Base-by-base conservation (phyloP, 1,140 invertebrate species). In the Papilio machaon region DNA sequence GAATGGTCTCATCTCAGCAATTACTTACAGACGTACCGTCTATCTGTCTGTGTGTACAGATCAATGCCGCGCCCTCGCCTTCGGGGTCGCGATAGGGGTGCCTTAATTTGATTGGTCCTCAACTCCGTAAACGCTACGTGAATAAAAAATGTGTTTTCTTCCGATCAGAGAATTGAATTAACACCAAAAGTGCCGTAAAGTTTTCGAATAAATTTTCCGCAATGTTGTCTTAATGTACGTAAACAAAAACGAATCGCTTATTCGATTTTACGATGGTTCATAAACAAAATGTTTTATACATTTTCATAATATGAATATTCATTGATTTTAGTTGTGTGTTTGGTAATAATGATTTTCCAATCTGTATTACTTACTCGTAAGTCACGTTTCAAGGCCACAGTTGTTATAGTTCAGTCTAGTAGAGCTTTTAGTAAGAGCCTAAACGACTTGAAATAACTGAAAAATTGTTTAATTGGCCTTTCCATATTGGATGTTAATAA, bases 121-220 rank as follows among this genome's bases (percentile, higher is more conserved):
- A 75, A 75, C 73, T 75, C 47, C 1, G 73, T 49, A 75, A 49
- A 49, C 73, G 43, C 46, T 75, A 23, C 43, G 23, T 49, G 46
- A 47, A 75, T 75, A 52, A 75, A 75, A 75, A 75, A 75, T 75
- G 73, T 75, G 46, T 75, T 75, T 75, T 75, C 47, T 8, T 52
- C 73, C 46, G 73, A 75, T 52, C 43, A 52, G 47, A 47, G 47
- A 75, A 75, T 75, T 75, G 19, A 75, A 47, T 75, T 75, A 75
- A 75, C 43, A 75, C 19, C 73, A 30, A 23, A 67, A 35, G 64
- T 67, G 23, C 64, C 64, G 30, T 67, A 67, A 67, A 67, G 64
- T 67, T 67, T 67, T 38, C 64, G 64, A 67, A 67, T 67, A 67
- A 67, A 67, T 67, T 67, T 67, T 35, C 64, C 30, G 30, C 30